Evolutionary conservation across 2,113 vertebrate species (phyloP), one percentile per base, ranked within the genome.

Genomic region (Oncorhynchus gorbuscha): DNA sequence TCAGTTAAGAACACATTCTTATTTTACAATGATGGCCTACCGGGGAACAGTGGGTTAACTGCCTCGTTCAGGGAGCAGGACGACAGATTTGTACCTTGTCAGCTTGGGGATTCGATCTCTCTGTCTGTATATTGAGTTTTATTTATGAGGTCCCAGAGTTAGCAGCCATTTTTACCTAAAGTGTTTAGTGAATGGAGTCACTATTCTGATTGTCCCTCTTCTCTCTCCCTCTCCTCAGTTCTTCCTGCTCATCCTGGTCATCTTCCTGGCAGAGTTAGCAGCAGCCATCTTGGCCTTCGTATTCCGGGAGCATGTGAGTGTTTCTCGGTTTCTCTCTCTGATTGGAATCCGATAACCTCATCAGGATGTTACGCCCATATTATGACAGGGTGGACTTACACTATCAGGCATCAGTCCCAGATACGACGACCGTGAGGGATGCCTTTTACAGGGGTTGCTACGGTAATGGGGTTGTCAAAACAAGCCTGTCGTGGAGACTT

Each of bases 241-340:
- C 90, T 98, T 98, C 93, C 90, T 98, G 92, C 94, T 99, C 75
- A 98, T 98, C 87, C 94, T 99, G 87, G 78, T 97, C 87, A 97
- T 98, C 92, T 99, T 98, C 92, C 92, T 98, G 87, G 95, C 94
- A 0, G 97, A 98, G 89, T 94, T 99, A 67, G 95, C 95, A 0
- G 96, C 95, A n/a, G 97, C 96, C 83, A 95, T 97, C 90, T 80
- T 97, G 92, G 96, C 95, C 35, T 99, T 98, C 88, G 91, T 98
- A 90, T 98, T 97, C 93, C 94, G 95, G 76, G 95, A 96, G 71
- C 96, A 98, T 0, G 97, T 99, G 93, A 91, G 97, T 95, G n/a
- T 69, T 28, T 16, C 49, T 55, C 16, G 58, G 26, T 76, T 12
- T 61, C 39, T 55, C 39, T 65, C 22, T 11, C 9, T 69, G 24